Base-by-base conservation (phyloP, 2,113 vertebrate genomes). In the Accipiter cooperii region DNA sequence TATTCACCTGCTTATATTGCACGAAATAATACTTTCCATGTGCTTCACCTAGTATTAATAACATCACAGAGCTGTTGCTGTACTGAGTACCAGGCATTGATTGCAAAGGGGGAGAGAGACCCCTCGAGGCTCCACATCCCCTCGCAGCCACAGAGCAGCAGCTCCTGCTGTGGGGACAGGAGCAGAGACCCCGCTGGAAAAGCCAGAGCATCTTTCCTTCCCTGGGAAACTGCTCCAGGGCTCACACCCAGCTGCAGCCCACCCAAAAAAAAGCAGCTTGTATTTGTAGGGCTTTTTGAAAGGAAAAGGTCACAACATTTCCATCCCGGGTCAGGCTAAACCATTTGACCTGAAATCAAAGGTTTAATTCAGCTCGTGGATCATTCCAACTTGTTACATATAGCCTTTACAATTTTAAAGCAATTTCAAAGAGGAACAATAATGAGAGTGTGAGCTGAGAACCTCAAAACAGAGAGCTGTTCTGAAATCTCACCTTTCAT, bases 31-130 rank as follows among this genome's bases (percentile, higher is more conserved):
- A 63, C 34, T 65, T 77, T 51, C 54, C 34, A 7, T 4, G 54
- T 29, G 40, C 51, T 81, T 52, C 81, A 46, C 29, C 83, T 65
- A 52, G 13, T 38, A 51, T 7, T 52, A 90, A 29, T 31, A 63
- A 49, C 29, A 9, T 11, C 5, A 26, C 22, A 49, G 80, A 52
- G 87, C 63, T 63, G 49, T 8, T 69, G 84, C 25, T 55, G 4
- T 4, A 29, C 24, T 0, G 0, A 78, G 29, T 20, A 61, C 13
- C 44, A 54, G 49, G 17, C n/a, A 66, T 4, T 0, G 6, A 60
- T 0, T 38, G 64, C 49, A 64, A 58, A 75, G 34, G 12, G 21
- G 60, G 42, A 49, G 51, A 84, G 54, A 70, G 60, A 78, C 6
- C 14, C 36, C 80, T 71, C 8, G 4, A 54, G 83, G 87, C 44